Percentiles rank a stretch among this genome's conserved stretches.
Conservation (phyloP, 2,888 invertebrate genomes). For the Zygogramma bicolorata region DNA sequence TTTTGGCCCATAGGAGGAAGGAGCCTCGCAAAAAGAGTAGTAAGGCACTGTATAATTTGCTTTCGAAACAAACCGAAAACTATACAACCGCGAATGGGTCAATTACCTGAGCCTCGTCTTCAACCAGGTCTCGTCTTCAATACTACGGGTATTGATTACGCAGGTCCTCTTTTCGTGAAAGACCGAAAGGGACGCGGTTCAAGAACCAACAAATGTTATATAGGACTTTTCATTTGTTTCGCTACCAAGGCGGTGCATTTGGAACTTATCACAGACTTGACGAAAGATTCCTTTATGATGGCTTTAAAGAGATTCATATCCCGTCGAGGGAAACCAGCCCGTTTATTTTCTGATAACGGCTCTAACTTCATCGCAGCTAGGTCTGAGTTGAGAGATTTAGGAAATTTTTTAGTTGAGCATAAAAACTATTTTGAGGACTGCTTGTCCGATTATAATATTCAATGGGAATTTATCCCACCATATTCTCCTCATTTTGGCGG, state of each 20-base stretch:
- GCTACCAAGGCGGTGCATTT: constrained; percentile 31
- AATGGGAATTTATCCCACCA: constrained; percentile 56
- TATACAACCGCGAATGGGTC: constrained; percentile 13
- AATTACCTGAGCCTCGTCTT: neutral
- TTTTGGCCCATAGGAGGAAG: constrained; percentile 21
- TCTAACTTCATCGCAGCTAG: constrained; percentile 33
- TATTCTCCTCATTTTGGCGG: constrained; percentile 52
- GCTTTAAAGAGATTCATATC: constrained; percentile 25
- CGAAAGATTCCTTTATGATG: constrained; percentile 16
- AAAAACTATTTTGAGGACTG: too few species aligned
- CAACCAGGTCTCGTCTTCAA: neutral
- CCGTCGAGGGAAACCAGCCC: constrained; percentile 19
- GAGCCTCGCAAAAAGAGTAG: neutral
- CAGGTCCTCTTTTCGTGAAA: neutral
- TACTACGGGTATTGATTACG: neutral
- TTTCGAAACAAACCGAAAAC: constrained; percentile 13
- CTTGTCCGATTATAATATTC: constrained; percentile 33
- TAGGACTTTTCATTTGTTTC: constrained; percentile 17
- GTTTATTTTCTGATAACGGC: constrained; percentile 29
- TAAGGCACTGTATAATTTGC: constrained; percentile 6
- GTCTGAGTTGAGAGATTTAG: constrained; percentile 20
- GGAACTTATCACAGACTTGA: constrained; percentile 18
- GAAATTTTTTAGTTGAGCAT: constrained; percentile 8
- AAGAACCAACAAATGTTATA: neutral
- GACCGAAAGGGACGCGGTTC: neutral